Conservation (phyloP, 2,113 vertebrate genomes). For the Melierax canorus region DNA sequence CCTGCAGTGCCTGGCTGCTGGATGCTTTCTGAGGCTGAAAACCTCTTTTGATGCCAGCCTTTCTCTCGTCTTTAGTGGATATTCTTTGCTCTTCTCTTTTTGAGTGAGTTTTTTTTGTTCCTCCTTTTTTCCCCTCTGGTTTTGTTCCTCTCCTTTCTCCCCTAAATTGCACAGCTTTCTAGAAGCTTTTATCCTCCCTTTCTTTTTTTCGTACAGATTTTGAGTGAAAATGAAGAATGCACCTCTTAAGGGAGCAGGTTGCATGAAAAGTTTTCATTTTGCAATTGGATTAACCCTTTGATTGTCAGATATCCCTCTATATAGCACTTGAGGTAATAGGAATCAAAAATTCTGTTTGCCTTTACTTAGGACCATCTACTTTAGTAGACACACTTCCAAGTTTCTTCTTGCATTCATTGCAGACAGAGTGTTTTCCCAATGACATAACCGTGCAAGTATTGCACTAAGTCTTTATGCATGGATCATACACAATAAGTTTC, state of each 20-base stretch:
- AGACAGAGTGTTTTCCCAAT: background rate
- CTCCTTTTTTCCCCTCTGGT: background rate
- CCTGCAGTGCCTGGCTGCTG: background rate
- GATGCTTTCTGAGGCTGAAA: background rate
- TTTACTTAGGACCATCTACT: background rate
- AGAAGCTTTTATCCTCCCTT: constrained; percentile 9
- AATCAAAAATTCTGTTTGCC: background rate
- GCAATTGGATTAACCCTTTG: background rate
- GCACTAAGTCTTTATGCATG: background rate
- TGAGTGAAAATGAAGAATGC: constrained; percentile 9
- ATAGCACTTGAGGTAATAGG: background rate
- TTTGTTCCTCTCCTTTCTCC: constrained; percentile 3
- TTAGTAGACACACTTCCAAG: background rate
- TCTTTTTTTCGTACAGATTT: background rate
- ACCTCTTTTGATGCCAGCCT: background rate
- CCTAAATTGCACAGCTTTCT: constrained; percentile 18
- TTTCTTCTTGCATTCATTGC: background rate
- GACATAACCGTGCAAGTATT: background rate
- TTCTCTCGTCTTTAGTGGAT: background rate
- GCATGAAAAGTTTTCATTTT: background rate
- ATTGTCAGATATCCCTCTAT: background rate
- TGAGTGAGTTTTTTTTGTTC: constrained; percentile 13
- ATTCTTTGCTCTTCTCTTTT: background rate
- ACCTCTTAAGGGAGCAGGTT: background rate
- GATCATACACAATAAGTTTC: background rate